A percentile compares a stretch with the other conserved stretches of the same genome.
These are phyloP conservation scores for Leptopilina myrica DNA, from an alignment of 2,888 invertebrate species.

Conservation along the genomic window DNA sequence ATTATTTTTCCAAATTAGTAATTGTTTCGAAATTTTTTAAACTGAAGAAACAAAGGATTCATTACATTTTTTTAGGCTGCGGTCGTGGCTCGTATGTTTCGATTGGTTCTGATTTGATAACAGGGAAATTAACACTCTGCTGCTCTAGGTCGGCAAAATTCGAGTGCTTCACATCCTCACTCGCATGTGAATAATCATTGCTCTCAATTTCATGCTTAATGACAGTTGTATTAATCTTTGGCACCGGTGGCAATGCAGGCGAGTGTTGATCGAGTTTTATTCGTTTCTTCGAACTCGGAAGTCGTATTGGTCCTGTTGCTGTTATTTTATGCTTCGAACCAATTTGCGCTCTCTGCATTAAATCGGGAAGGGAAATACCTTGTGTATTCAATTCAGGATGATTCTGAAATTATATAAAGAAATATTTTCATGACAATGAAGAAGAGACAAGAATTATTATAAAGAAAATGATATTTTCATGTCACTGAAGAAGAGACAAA, in stretches of 20 bases:
- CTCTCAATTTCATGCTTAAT: slow-evolving; percentile 70
- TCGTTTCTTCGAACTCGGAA: slow-evolving; percentile 76
- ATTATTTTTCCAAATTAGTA: not conserved
- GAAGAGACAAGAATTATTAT: not conserved
- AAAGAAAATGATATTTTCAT: not conserved
- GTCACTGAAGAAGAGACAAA: slow-evolving; percentile 17
- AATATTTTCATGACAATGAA: not conserved
- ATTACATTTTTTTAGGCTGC: slow-evolving; percentile 33
- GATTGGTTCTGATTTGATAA: slow-evolving; percentile 67
- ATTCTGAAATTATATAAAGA: slow-evolving; percentile 76
- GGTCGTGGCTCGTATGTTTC: slow-evolving; percentile 65
- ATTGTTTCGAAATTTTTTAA: not conserved
- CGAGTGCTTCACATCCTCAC: slow-evolving; percentile 69
- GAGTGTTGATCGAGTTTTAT: slow-evolving; percentile 67
- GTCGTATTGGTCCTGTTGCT: slow-evolving; percentile 76
- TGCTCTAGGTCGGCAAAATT: slow-evolving; percentile 58
- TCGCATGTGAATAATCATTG: slow-evolving; percentile 69
- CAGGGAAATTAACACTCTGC: slow-evolving; percentile 62
- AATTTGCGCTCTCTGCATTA: slow-evolving; percentile 78
- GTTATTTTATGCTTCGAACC: slow-evolving; percentile 78
- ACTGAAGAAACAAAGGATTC: not conserved
- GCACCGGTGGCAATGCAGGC: slow-evolving; percentile 45
- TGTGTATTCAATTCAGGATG: slow-evolving; percentile 87
- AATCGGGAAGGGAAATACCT: slow-evolving; percentile 86
- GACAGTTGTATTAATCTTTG: slow-evolving; percentile 47